A percentile compares a stretch with the other conserved stretches of the same genome.
phyloP scores from a whole-genome alignment of 2,888 invertebrate species.

The Apotomis betuletana region DNA sequence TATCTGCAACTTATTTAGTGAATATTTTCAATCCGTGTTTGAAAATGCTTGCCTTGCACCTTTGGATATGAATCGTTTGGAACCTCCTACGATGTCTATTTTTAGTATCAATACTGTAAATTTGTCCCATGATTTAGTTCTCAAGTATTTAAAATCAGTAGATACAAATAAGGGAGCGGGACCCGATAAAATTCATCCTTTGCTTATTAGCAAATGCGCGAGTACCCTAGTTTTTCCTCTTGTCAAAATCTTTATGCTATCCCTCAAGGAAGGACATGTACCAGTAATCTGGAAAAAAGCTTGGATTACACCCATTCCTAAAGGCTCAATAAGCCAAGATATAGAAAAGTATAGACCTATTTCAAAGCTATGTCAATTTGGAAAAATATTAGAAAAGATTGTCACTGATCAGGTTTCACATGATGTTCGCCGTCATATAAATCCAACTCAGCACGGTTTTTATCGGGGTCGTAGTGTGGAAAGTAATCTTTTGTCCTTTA shows the following conservation, averaged over 20 bases:
- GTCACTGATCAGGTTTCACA: too few species aligned
- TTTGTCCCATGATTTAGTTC: too few species aligned
- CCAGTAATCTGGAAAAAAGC: conserved; percentile 8
- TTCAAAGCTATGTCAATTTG: neutral
- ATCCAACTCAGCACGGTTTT: too few species aligned
- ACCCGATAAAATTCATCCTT: neutral
- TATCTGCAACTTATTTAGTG: neutral
- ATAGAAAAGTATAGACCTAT: conserved; percentile 7
- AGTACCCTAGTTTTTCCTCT: neutral
- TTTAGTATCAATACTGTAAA: neutral
- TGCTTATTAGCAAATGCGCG: neutral
- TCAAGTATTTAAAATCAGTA: too few species aligned
- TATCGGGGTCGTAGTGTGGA: too few species aligned
- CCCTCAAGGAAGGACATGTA: neutral
- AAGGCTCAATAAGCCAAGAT: too few species aligned
- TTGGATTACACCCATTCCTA: conserved; percentile 1
- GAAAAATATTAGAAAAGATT: neutral
- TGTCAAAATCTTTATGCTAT: too few species aligned
- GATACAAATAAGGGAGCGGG: neutral
- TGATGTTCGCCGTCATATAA: neutral
- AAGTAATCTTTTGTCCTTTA: neutral
- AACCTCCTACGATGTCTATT: too few species aligned
- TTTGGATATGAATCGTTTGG: too few species aligned
- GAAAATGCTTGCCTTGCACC: too few species aligned
- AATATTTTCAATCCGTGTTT: neutral